A percentile compares a stretch with the other conserved stretches of the same genome.
phyloP scores from a whole-genome alignment of 2,888 invertebrate genomes.

The Mystacides longicornis region DNA sequence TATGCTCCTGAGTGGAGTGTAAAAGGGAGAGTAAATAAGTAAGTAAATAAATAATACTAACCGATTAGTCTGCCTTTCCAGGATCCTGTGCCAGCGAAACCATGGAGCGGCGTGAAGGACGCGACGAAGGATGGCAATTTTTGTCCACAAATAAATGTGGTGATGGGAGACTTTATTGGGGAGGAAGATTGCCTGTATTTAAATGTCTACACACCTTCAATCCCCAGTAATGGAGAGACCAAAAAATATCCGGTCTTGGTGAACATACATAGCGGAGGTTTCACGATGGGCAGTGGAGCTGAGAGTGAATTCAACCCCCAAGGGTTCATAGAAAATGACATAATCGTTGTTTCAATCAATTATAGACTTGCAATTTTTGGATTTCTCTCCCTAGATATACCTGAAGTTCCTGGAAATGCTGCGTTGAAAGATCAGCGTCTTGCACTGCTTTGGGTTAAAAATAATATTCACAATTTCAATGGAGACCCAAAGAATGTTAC shows the following conservation, averaged over 20 bases:
- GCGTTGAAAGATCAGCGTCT: conserved; percentile 21
- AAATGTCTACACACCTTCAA: conserved; percentile 26
- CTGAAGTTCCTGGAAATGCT: conserved; percentile 19
- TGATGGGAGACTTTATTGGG: conserved; percentile 14
- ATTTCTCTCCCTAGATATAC: conserved; percentile 23
- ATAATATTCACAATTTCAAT: conserved; percentile 17
- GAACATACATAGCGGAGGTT: conserved; percentile 31
- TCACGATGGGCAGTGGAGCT: conserved; percentile 26
- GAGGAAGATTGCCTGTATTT: conserved; percentile 28
- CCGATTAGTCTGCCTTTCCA: too few species aligned
- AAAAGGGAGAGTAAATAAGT: too few species aligned
- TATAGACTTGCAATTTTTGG: conserved; percentile 30
- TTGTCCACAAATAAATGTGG: conserved; percentile 8
- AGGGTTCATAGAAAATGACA: conserved; percentile 24
- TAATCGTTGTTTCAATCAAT: conserved; percentile 30
- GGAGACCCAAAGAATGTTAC: conserved; percentile 20
- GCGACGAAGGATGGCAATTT: conserved; percentile 34
- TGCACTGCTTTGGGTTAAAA: conserved; percentile 19
- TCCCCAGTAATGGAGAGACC: not conserved
- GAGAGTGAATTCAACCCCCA: conserved; percentile 27
- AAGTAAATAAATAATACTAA: too few species aligned
- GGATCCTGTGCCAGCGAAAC: conserved; percentile 29
- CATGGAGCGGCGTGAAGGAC: conserved; percentile 34
- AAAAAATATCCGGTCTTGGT: conserved; percentile 18
- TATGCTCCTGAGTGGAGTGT: too few species aligned